phyloP scores from a whole-genome alignment of 2,113 vertebrate species.

The Lepidiolamprologus cunningtoni region DNA sequence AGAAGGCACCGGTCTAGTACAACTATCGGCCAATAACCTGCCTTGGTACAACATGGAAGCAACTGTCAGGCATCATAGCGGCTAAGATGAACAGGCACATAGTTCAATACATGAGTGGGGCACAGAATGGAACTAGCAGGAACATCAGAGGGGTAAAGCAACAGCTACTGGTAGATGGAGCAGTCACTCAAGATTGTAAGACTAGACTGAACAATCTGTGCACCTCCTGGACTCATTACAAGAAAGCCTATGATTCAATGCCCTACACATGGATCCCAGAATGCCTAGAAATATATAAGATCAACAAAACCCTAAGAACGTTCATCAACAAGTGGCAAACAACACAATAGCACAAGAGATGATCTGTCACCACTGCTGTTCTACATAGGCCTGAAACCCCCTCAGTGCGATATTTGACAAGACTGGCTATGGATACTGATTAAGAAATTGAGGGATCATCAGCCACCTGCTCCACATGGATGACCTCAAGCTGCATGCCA shows the following conservation, averaged over 20 bases:
- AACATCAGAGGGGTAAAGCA: neutral
- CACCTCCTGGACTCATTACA: neutral
- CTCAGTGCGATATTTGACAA: neutral
- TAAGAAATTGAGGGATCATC: neutral
- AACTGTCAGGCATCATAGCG: neutral
- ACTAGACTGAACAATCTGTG: neutral
- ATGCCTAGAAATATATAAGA: neutral
- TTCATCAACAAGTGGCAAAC: neutral
- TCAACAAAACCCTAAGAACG: neutral
- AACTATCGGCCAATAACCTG: neutral
- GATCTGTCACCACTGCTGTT: neutral
- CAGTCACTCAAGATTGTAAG: neutral
- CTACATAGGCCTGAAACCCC: neutral
- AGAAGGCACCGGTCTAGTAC: neutral
- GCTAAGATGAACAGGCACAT: neutral
- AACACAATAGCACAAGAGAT: neutral
- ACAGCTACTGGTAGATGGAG: neutral
- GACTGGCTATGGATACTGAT: neutral
- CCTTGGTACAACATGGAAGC: neutral
- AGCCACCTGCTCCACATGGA: neutral
- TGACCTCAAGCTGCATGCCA: neutral
- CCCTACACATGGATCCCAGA: neutral
- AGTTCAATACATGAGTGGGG: neutral
- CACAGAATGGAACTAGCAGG: neutral
- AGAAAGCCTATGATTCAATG: neutral